Conservation (phyloP, 37 sponge, comb jelly and placozoan species). For the Dysidea cf. avara region DNA sequence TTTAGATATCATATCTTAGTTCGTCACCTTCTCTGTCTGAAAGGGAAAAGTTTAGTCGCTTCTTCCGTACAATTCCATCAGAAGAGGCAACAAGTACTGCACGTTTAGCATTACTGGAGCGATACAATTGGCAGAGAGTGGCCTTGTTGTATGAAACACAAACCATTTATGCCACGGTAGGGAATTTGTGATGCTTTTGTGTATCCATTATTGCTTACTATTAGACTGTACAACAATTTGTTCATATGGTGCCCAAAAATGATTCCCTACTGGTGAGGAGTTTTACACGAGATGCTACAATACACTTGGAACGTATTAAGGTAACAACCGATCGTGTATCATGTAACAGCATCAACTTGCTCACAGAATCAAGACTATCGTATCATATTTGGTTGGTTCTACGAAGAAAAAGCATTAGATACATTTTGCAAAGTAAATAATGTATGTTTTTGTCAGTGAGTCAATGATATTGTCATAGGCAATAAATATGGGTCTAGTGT, state of each 20-base stretch:
- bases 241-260: too few species aligned
- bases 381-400: constrained; percentile 51
- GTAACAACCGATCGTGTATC: too few species aligned
- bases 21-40: constrained; percentile 61
- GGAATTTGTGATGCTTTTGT: too few species aligned
- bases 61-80: constrained; percentile 67
- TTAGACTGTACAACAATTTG: too few species aligned
- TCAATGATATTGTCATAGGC: too few species aligned
- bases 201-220: too few species aligned
- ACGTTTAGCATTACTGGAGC: constrained; percentile 48
- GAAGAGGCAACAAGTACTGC: constrained; percentile 42
- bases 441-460: too few species aligned
- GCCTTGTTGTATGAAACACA: constrained; percentile 61
- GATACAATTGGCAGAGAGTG: constrained; percentile 57
- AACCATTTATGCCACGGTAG: constrained; percentile 57
- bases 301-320: too few species aligned
- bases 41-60: constrained; percentile 25
- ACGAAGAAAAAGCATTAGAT: constrained; percentile 37
- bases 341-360: too few species aligned
- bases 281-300: too few species aligned
- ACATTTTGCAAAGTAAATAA: constrained; percentile 34
- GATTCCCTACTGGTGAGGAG: too few species aligned
- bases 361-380: constrained; percentile 59
- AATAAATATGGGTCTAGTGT: constrained; percentile 6
- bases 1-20: constrained; percentile 66